Conservation (phyloP, 2,113 vertebrate genomes). For the Pogonocichla stellata region DNA sequence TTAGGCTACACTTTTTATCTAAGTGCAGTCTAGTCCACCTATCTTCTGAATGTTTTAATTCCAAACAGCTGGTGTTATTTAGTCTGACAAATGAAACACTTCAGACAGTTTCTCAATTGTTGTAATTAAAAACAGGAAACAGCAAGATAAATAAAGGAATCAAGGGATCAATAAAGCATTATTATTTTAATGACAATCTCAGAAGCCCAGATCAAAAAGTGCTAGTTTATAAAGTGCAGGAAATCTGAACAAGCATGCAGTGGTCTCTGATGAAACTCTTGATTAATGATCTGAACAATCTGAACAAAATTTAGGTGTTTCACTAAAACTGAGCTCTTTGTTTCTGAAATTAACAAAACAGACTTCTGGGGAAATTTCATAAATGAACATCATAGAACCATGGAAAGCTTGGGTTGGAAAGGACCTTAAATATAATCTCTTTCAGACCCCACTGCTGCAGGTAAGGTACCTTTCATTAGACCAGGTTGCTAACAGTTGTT, state of each 20-base stretch:
- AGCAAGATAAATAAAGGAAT: conserved; percentile 33
- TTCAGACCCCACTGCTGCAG: not conserved
- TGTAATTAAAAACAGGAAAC: conserved; percentile 55
- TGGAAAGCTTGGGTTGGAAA: not conserved
- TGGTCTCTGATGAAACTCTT: not conserved
- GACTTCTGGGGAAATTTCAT: not conserved
- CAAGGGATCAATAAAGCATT: conserved; percentile 34
- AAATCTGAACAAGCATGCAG: not conserved
- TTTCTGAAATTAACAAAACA: not conserved
- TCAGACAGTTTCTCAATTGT: conserved; percentile 15
- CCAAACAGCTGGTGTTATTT: conserved; percentile 24
- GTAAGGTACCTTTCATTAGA: not conserved
- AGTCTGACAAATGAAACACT: conserved; percentile 43
- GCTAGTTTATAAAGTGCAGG: not conserved
- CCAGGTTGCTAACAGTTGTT: not conserved
- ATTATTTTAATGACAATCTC: conserved; percentile 53
- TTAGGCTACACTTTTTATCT: not conserved
- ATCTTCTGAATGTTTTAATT: not conserved
- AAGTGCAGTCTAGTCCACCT: not conserved
- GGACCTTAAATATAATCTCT: not conserved
- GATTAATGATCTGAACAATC: not conserved
- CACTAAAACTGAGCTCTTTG: not conserved
- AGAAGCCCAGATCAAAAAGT: not conserved
- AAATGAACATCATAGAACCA: not conserved
- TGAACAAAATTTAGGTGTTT: not conserved